Conservation (phyloP, 2,888 invertebrate genomes). For the Calameuta filiformis region DNA sequence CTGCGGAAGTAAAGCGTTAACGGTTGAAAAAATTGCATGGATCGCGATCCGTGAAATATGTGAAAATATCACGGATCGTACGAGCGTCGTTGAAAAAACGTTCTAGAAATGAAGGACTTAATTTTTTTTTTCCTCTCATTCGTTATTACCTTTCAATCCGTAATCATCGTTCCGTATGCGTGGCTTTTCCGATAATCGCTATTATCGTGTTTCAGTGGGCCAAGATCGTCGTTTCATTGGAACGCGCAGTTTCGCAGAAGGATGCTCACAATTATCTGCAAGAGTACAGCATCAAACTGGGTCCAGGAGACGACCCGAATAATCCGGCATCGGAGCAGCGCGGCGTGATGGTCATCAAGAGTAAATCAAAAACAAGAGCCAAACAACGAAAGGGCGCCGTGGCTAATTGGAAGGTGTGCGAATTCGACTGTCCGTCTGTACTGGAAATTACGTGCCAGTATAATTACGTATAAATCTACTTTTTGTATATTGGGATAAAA, state of each 20-base stretch:
- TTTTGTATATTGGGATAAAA: too few species aligned
- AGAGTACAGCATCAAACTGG: conserved; percentile 94
- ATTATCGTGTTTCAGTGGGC: conserved; percentile 81
- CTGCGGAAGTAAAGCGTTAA: neutral
- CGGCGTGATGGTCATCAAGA: conserved; percentile 98
- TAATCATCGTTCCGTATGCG: neutral
- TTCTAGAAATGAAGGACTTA: neutral
- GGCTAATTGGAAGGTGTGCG: conserved; percentile 92
- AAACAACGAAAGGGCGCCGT: conserved; percentile 96
- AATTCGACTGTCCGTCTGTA: neutral
- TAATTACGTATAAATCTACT: too few species aligned
- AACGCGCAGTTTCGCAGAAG: conserved; percentile 90
- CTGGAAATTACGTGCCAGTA: too few species aligned
- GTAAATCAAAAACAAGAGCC: conserved; percentile 95
- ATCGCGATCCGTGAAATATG: neutral
- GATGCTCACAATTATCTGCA: conserved; percentile 92
- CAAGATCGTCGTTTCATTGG: conserved; percentile 96
- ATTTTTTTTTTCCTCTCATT: neutral
- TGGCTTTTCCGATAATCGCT: neutral
- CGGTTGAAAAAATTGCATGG: neutral
- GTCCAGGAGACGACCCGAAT: conserved; percentile 76
- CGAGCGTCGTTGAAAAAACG: neutral
- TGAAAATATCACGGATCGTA: neutral
- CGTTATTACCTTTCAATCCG: neutral
- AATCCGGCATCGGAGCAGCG: conserved; percentile 87